Percentiles rank a stretch among this genome's conserved stretches.
Evolutionary conservation across 2,888 invertebrate species (phyloP).

Genomic region (Yponomeuta plumbellus): DNA sequence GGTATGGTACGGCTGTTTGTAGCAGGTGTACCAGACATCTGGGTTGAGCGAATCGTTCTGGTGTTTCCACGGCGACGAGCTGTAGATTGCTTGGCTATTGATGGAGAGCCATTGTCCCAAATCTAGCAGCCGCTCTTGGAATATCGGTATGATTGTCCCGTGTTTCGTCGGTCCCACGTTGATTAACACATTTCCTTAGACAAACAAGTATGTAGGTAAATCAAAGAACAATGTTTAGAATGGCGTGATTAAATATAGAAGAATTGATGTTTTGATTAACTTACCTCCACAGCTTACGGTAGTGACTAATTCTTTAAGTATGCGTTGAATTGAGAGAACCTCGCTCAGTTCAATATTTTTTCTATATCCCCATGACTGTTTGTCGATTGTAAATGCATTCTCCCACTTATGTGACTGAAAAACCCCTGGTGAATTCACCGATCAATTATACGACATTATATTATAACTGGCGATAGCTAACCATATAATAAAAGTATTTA

Average conservation of each 20-base stretch:
- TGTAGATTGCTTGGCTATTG: constrained; percentile 93
- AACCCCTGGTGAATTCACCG: too few relatives aligned
- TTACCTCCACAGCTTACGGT: constrained; percentile 92
- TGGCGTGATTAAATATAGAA: too few relatives aligned
- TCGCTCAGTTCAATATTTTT: constrained; percentile 82
- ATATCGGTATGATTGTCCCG: constrained; percentile 90
- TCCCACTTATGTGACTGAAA: constrained; percentile 90
- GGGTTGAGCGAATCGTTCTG: constrained; percentile 86
- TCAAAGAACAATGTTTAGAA: constrained; percentile 23
- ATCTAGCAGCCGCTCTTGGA: constrained; percentile 86
- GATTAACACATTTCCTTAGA: constrained; percentile 82
- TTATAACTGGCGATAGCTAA: too few relatives aligned
- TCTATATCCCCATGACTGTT: constrained; percentile 89
- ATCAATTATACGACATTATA: constrained; percentile 39
- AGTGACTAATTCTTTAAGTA: constrained; percentile 82
- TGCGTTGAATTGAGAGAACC: constrained; percentile 79
- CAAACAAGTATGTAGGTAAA: too few relatives aligned
- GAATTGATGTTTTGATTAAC: not conserved
- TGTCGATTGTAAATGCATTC: constrained; percentile 94
- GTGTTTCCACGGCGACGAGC: constrained; percentile 83
- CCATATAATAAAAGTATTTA: too few relatives aligned
- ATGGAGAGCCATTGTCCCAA: constrained; percentile 87
- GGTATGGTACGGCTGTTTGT: constrained; percentile 20
- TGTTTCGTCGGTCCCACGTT: constrained; percentile 94
- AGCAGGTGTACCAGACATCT: constrained; percentile 80